A percentile compares a stretch with the other conserved stretches of the same genome.
Conservation (phyloP, 1,140 invertebrate genomes). For the Cydia fagiglandana region DNA sequence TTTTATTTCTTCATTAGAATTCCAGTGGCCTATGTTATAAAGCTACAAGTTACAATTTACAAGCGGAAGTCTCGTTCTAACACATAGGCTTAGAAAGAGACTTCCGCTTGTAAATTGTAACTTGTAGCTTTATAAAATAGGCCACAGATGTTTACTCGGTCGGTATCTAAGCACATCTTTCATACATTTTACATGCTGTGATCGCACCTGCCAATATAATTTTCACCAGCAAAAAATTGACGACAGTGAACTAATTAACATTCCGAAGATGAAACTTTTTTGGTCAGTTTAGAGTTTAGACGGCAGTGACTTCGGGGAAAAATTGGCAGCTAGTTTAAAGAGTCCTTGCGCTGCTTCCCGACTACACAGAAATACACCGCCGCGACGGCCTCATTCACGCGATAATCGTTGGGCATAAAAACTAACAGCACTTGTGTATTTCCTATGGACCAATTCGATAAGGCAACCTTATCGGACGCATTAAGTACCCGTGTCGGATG, state of each 20-base stretch:
- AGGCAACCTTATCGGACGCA: slow-evolving; percentile 22
- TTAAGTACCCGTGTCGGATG: slow-evolving; percentile 18
- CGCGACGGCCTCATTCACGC: background rate
- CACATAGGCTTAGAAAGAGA: too few relatives aligned
- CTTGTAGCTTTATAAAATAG: too few relatives aligned
- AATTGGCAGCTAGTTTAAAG: slow-evolving; percentile 24
- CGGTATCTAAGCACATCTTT: too few relatives aligned
- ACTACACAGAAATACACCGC: slow-evolving; percentile 14
- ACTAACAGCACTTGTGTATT: slow-evolving; percentile 21
- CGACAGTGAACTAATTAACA: slow-evolving; percentile 14
- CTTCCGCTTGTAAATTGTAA: too few relatives aligned
- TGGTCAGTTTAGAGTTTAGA: slow-evolving; percentile 15
- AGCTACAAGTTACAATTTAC: too few relatives aligned
- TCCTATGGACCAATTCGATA: slow-evolving; percentile 24
- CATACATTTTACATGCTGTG: too few relatives aligned
- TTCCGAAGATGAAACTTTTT: slow-evolving; percentile 17
- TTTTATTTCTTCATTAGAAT: too few relatives aligned
- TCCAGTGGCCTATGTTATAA: too few relatives aligned
- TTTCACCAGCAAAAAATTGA: too few relatives aligned
- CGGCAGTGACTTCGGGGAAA: slow-evolving; percentile 16
- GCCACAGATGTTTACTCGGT: too few relatives aligned
- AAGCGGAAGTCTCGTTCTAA: too few relatives aligned
- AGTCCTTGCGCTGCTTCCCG: slow-evolving; percentile 25
- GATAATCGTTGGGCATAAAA: background rate
- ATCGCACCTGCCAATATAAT: too few relatives aligned